Base-by-base conservation (phyloP, 2,113 vertebrate genomes). In the Triplophysa tibetana region DNA sequence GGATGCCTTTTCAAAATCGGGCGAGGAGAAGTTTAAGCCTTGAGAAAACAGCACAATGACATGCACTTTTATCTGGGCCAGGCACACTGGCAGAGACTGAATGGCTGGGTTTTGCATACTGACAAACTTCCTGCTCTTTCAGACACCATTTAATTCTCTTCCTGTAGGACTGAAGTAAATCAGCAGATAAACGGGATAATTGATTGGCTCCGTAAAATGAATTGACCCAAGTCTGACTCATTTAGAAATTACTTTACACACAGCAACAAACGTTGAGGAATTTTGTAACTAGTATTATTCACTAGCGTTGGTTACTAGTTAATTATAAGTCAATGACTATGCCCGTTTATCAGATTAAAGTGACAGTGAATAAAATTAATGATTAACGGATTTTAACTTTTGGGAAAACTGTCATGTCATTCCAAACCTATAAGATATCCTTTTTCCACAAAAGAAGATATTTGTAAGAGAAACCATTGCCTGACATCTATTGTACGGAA, bases 1-100 rank as follows among this genome's bases (percentile, higher is more conserved):
- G 64, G 64, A 69, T 5, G 63, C 45, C 64, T 81, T 78, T 76
- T 69, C 69, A 75, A 84, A 84, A 79, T 67, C 63, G 60, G 45
- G 70, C 14, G 38, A 70, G 83, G 29, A 77, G 80, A 82, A 79
- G 77, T 82, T 84, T 79, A 76, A 76, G 74, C 45, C 62, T n/a
- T 52, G 62, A 76, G 61, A 38, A 76, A 76, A 76, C 65, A 75
- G 54, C 38, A 78, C 70, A 67, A 61, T 67, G 48, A 38, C 79
- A 45, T 3, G 33, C 24, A 11, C 78, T 56, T 88, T 91, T 92
- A 92, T 92, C 89, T 79, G 81, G 87, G 54, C 63, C 76, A 64
- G 43, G 66, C 65, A 78, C 64, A 68, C 70, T 70, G 69, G 38
- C 50, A 65, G 72, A 85, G 78, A 87, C 82, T 85, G 38, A 77